Conservation (phyloP, 2,888 invertebrate genomes). For the Xylocampa areola region DNA sequence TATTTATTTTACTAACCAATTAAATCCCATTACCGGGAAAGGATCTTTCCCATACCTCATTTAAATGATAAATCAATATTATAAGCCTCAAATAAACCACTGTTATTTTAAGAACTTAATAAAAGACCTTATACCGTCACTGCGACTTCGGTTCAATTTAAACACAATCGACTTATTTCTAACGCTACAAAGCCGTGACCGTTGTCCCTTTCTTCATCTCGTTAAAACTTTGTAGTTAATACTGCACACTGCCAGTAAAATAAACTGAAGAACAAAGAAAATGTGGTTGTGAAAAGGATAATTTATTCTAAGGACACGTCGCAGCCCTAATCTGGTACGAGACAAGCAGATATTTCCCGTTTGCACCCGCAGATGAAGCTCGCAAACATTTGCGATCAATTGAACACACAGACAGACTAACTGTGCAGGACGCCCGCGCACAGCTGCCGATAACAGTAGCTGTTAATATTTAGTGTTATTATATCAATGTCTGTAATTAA, state of each 20-base stretch:
- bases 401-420: slow-evolving; percentile 40
- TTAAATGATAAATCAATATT: too few relatives aligned
- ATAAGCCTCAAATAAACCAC: not conserved
- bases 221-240: slow-evolving; percentile 72
- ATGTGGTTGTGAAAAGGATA: slow-evolving; percentile 65
- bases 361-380: slow-evolving; percentile 8
- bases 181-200: slow-evolving; percentile 29
- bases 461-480: too few relatives aligned
- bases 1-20: too few relatives aligned
- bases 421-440: too few relatives aligned
- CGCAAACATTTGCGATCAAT: slow-evolving; percentile 46
- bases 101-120: slow-evolving; percentile 1
- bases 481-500: too few relatives aligned
- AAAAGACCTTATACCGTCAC: slow-evolving; percentile 2
- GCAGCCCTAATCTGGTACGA: slow-evolving; percentile 58
- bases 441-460: too few relatives aligned
- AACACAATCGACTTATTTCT: slow-evolving; percentile 15
- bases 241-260: slow-evolving; percentile 62
- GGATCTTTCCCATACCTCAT: too few relatives aligned
- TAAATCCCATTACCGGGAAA: too few relatives aligned
- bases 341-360: slow-evolving; percentile 36
- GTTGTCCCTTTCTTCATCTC: slow-evolving; percentile 59
- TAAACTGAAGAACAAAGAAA: slow-evolving; percentile 73
- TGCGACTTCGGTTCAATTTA: slow-evolving; percentile 1
- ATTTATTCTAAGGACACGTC: slow-evolving; percentile 72